Evolutionary conservation across 2,797 vertebrate species (phyloP), one percentile per base, ranked within the genome.

Genomic region (Phataginus tetradactyla): DNA sequence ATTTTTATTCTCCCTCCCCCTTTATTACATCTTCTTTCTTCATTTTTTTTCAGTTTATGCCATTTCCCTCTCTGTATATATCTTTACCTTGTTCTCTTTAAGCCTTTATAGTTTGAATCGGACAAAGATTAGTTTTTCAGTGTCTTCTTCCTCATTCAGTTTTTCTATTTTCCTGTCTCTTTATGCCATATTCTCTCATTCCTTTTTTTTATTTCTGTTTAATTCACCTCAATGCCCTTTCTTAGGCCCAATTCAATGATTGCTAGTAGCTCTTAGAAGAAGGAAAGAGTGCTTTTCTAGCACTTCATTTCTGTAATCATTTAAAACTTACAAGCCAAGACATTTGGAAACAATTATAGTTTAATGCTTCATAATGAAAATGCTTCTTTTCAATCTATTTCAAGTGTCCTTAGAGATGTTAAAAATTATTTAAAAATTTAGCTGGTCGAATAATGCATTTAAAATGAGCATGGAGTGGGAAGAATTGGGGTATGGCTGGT

Each of bases 301-400:
- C 1, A 79, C 49, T 79, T 86, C n/a, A 59, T 89, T 91, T 86
- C 75, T 94, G 32, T 77, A 71, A 42, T 91, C 18, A 91, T 75
- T 94, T 86, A 71, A 95, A 91, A 84, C 23, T 10, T 72, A 37
- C 3, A 91, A 59, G 45, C 25, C 20, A 66, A 89, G 53, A 66
- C 34, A 92, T 91, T 93, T 95, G 37, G 79, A 53, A 86, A 93
- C 25, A 83, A 74, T 21, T 83, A 68, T 34, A 27, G 9, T 63
- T 86, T 74, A 96, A 89, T 66, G 68, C n/a, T 51, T 85, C 5
- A n/a, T 25, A 77, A 91, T 85, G 71, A 95, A 95, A 92, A 61
- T 63, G 4, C 12, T 39, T 53, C 79, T 88, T 80, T 93, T 71
- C 23, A 87, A 53, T 84, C 39, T 55, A 64, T 61, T 79, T 64